Evolutionary conservation across 37 sponge, comb jelly and placozoan species (phyloP), one percentile per base, ranked within the genome.

Genomic region (Mnemiopsis leidyi): DNA sequence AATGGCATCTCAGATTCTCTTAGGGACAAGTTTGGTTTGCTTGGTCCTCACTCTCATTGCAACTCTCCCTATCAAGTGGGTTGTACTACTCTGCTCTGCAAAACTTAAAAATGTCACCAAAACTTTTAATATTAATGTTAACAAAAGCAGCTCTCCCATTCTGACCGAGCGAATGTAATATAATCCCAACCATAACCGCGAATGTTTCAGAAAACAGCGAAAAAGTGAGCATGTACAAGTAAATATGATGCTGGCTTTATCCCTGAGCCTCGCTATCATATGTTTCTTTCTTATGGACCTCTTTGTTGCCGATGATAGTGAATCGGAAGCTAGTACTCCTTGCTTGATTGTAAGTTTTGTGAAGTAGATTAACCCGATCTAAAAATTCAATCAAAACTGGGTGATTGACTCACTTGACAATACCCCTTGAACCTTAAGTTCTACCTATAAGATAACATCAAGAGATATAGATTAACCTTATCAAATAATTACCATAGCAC

Each of bases 31-130:
- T 77, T 32, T 77, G 18, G 79, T 77, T 3, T 77, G 79, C 33
- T 32, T 77, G 20, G 79, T 77, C 20, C 79, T 77, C 1, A 77
- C 79, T 31, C 32, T 77, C 7, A 28, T 77, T 28, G 79, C 79
- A 34, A 26, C 32, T 18, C 35, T 32, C 33, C 20, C 36, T 31
- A 77, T 31, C 79, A 77, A 77, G 79, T 32, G 35, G 36, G 73
- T 61, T 61, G 68, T 61, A 61, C 68, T 21, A 18, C 18, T 61
- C n/a, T n/a, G n/a, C n/a, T n/a, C n/a, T n/a, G n/a, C n/a, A n/a
- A n/a, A n/a, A n/a, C n/a, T n/a, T n/a, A n/a, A n/a, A n/a, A n/a
- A n/a, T n/a, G n/a, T n/a, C n/a, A n/a, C n/a, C n/a, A n/a, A n/a
- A n/a, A n/a, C n/a, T n/a, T n/a, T n/a, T n/a, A n/a, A n/a, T n/a